phyloP scores from a whole-genome alignment of 2,888 invertebrate genomes.

The Drymonia ruficornis region DNA sequence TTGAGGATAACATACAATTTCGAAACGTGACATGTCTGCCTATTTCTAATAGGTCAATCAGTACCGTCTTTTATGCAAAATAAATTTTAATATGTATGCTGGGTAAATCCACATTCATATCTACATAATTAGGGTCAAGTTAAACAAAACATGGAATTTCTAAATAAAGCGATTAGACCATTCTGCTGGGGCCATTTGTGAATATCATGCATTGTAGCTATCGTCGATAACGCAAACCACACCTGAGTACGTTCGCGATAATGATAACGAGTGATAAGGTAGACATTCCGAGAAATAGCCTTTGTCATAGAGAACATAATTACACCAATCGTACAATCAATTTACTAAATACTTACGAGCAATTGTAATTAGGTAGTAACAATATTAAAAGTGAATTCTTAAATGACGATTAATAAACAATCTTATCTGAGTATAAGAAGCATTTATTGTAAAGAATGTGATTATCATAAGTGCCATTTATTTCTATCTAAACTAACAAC shows the following conservation, averaged over 20 bases:
- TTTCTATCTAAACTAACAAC: too few species aligned
- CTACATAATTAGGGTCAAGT: not conserved
- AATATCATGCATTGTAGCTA: not conserved
- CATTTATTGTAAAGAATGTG: too few species aligned
- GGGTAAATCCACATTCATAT: not conserved
- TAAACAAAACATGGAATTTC: not conserved
- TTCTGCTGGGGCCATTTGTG: not conserved
- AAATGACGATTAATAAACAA: not conserved
- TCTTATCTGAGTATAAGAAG: not conserved
- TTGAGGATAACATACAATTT: too few species aligned
- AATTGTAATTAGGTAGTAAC: not conserved
- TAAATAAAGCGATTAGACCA: not conserved
- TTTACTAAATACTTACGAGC: not conserved
- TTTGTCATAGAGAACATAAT: not conserved
- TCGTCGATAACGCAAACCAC: not conserved
- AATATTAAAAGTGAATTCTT: not conserved
- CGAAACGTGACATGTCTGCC: too few species aligned
- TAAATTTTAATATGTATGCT: too few species aligned
- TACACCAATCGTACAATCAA: not conserved
- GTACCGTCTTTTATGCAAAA: too few species aligned
- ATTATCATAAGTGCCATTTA: too few species aligned
- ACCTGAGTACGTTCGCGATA: constrained; percentile 1
- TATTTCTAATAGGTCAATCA: too few species aligned
- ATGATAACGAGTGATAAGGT: constrained; percentile 3
- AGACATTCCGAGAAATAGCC: not conserved